Evolutionary conservation across 1,140 invertebrate genomes (phyloP).

Genomic region (Polyergus mexicanus): DNA sequence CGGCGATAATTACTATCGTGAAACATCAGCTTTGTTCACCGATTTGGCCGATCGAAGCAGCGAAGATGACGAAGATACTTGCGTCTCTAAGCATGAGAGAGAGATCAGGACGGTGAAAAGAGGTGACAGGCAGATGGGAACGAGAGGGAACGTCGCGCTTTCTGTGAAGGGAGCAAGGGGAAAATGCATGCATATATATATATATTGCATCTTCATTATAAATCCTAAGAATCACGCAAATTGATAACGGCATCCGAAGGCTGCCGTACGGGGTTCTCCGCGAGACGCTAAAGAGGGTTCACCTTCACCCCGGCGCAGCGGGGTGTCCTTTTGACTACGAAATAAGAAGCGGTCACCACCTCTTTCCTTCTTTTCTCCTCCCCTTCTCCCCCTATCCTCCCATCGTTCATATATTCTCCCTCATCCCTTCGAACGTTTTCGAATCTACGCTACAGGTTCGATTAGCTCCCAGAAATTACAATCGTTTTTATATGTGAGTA

Average conservation of each 20-base stretch:
- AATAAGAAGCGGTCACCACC: conserved; percentile 71
- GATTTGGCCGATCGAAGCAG: conserved; percentile 70
- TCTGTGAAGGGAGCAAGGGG: neutral
- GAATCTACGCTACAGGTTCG: neutral
- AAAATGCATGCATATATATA: conserved; percentile 10
- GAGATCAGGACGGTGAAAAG: conserved; percentile 5
- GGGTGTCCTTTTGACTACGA: conserved; percentile 63
- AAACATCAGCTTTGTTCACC: conserved; percentile 49
- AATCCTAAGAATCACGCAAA: conserved; percentile 80
- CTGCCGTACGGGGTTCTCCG: conserved; percentile 72
- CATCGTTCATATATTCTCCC: conserved; percentile 45
- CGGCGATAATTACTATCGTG: conserved; percentile 73
- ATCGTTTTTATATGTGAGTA: neutral
- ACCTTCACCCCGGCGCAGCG: conserved; percentile 74
- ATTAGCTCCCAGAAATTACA: conserved; percentile 27
- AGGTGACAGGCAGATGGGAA: neutral
- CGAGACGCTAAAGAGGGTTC: conserved; percentile 71
- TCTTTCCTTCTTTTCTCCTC: conserved; percentile 42
- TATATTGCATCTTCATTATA: conserved; percentile 78
- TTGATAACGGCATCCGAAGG: conserved; percentile 79
- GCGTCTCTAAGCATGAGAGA: conserved; percentile 31
- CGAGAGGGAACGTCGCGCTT: conserved; percentile 12
- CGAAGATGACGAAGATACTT: conserved; percentile 65
- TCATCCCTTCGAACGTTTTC: conserved; percentile 46
- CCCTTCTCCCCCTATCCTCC: conserved; percentile 9